phyloP scores from a whole-genome alignment of 2,113 vertebrate genomes.

The Rhagologus leucostigma region DNA sequence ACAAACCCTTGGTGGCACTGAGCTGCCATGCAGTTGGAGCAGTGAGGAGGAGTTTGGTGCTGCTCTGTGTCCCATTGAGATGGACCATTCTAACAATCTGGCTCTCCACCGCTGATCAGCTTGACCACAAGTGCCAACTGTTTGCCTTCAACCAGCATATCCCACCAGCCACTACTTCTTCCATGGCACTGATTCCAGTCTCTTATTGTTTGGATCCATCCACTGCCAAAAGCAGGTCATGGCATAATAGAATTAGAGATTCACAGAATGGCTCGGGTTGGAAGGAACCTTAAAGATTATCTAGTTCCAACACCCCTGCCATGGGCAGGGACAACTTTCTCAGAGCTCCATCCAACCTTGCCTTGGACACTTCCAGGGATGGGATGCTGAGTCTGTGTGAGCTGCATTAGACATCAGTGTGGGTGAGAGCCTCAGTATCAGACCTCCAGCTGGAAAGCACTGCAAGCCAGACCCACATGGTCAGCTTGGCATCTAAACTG shows the following conservation, averaged over 20 bases:
- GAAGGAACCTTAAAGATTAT: background rate
- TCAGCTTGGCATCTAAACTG: background rate
- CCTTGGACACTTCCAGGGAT: background rate
- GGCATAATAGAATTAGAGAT: background rate
- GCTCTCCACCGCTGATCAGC: background rate
- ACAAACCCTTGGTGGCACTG: background rate
- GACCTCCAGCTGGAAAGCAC: background rate
- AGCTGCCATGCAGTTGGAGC: background rate
- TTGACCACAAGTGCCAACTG: background rate
- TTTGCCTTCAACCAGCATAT: background rate
- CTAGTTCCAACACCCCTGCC: background rate
- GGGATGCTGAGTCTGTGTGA: background rate
- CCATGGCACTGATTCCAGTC: background rate
- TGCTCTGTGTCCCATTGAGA: background rate
- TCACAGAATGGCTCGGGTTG: accelerated
- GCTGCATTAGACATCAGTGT: background rate
- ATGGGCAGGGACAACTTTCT: background rate
- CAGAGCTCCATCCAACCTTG: background rate
- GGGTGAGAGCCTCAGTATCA: background rate
- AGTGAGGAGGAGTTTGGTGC: background rate
- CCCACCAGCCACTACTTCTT: background rate
- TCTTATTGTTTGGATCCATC: background rate
- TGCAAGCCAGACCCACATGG: background rate
- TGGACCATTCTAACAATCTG: background rate
- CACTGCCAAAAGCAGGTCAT: background rate